Evolutionary conservation across 2,888 invertebrate genomes (phyloP), one percentile per base, ranked within the genome.

Genomic region (Sceliomorpha sp.): DNA sequence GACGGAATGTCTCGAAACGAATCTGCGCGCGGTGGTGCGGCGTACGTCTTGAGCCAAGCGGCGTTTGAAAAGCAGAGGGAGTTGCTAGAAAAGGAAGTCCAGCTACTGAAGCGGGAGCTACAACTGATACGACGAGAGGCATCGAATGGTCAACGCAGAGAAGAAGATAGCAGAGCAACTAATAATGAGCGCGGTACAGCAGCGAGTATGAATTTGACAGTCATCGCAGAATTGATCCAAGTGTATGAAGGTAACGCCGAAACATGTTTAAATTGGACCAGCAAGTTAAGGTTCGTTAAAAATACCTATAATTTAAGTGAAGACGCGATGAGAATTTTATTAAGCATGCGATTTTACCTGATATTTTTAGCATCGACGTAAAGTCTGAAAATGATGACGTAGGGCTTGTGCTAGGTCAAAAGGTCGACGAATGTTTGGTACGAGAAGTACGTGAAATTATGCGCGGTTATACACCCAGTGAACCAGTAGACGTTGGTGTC

Each of bases 401-500:
- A 27, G 9, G 13, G n/a, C n/a, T 17, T 17, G 10, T 26, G 36
- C 36, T 15, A 47, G 48, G 31, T 20, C 34, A 20, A 9, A 13
- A 4, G 6, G n/a, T 29, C n/a, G 36, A 47, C 5, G 31, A 15
- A 0, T 13, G 3, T 36, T 13, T 42, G 4, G 1, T 1, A 12
- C 47, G 27, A n/a, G 51, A 62, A 5, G 42, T 68, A 27, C 60
- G 31, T 5, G 37, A 55, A 13, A 32, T 58, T 3, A 34, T 66
- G 4, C 6, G 34, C 3, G 7, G 24, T 13, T 72, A 70, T 45
- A 45, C 27, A 14, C 59, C 64, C 3, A 10, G 48, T 9, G 50
- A 60, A 15, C 2, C 20, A 8, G 12, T 17, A 6, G 51, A 60
- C 0, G 53, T 56, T 0, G 42, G 48, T 1, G 45, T 72, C 1